Base-by-base conservation (phyloP, 2,888 invertebrate species). In the Orthonevra nobilis region DNA sequence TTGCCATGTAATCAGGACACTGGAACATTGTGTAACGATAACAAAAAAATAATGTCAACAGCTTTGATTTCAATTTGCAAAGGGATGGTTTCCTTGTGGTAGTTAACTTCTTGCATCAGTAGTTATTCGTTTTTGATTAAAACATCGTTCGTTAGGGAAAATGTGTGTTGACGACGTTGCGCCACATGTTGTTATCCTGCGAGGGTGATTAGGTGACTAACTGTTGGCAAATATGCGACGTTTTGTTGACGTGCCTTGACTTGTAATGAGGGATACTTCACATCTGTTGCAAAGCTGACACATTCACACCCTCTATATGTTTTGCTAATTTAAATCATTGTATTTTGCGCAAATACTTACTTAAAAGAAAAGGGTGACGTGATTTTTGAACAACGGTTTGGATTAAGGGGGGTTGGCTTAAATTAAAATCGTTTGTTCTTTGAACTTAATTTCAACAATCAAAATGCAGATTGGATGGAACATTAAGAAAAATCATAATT, bases 261-360 rank as follows among this genome's bases (percentile, higher is more conserved):
- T 50, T 50, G 26, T 60, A 66, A 72, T 77, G 58, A 77, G 72
- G 72, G 64, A 72, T 40, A 77, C 77, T 77, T 60, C 60, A 77
- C 77, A 77, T 77, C 77, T 77, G 77, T 77, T 77, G 72, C 46
- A 34, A 54, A 52, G 64, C 32, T 60, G 52, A 34, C 52, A 54
- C 12, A 26, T 77, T 66, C 28, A 19, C 77, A 69, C 75, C 70
- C 75, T 58, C 23, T 7, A 48, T 44, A 44, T 17, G 32, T 7
- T 28, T 56, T 54, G 30, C 54, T 70, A 72, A 72, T 58, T 61
- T 54, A 19, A 74, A 48, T 36, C 32, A 42, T 23, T 4, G 23
- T 23, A 23, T 23, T 23, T 23, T n/a, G n/a, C n/a, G n/a, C n/a
- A n/a, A n/a, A n/a, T n/a, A n/a, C n/a, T n/a, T n/a, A n/a, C n/a